These are phyloP conservation scores for Lagocephalus sceleratus DNA, from an alignment of 2,797 vertebrate genomes.

Conservation along the genomic window DNA sequence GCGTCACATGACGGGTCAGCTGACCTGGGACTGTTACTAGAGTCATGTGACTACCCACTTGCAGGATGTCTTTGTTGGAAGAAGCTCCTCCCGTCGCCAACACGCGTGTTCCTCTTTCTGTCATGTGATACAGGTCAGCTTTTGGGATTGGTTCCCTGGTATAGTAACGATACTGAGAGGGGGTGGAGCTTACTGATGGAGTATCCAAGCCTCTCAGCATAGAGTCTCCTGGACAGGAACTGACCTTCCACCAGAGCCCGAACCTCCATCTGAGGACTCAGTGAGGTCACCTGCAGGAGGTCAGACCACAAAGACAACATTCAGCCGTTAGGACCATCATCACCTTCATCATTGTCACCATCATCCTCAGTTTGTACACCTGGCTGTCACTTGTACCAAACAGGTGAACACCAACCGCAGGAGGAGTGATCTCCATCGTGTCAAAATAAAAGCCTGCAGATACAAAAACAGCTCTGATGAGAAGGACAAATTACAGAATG, in stretches of 20 bases:
- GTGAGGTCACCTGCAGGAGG: constrained; percentile 73
- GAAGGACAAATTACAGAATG: background rate
- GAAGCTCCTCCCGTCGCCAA: constrained; percentile 94
- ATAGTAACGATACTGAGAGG: too few relatives aligned
- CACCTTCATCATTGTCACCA: too few relatives aligned
- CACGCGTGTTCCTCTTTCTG: constrained; percentile 76
- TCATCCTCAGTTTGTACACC: constrained; percentile 45
- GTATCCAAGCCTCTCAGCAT: constrained; percentile 89
- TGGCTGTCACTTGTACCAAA: constrained; percentile 74
- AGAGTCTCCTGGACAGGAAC: constrained; percentile 90
- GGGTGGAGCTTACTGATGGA: constrained; percentile 77
- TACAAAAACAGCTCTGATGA: background rate
- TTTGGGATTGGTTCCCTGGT: too few relatives aligned
- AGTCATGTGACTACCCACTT: constrained; percentile 68
- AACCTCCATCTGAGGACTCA: constrained; percentile 82
- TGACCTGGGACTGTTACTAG: too few relatives aligned
- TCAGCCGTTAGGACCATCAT: too few relatives aligned
- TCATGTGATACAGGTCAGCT: too few relatives aligned
- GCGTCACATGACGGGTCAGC: background rate
- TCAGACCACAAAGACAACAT: background rate
- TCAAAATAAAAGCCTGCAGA: constrained; percentile 93
- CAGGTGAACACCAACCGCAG: constrained; percentile 80
- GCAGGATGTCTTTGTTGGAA: constrained; percentile 84
- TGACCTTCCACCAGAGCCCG: constrained; percentile 92
- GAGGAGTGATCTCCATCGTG: constrained; percentile 91